Base-by-base conservation (phyloP, 2,113 vertebrate species). In the Archilochus colubris region DNA sequence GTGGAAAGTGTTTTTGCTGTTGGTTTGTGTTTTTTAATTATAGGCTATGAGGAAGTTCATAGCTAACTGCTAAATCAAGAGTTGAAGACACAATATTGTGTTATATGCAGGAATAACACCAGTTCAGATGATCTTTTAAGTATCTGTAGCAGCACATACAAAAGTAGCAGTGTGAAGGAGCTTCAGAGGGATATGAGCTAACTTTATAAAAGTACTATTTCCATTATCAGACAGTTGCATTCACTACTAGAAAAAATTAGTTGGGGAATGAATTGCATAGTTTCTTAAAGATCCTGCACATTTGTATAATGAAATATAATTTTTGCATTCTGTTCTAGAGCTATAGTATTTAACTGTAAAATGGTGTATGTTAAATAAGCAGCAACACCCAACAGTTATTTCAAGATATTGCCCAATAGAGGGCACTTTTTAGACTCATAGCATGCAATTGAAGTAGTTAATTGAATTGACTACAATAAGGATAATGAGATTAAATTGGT, bases 121-220 rank as follows among this genome's bases (percentile, higher is more conserved):
- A 88, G 95, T 96, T 95, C 81, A 58, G 86, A 78, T 11, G 23
- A 68, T 91, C 97, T 91, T 97, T 95, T 88, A 95, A 74, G 43
- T 90, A 96, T 90, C 53, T 63, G 61, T 96, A 96, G 83, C 77
- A 93, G 12, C 40, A 40, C 40, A 40, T 13, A 40, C 40, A 61
- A 92, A 97, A 96, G 80, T 79, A 84, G 16, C 46, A 75, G 46
- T 38, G 8, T 96, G 73, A 96, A 96, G 86, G 91, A 91, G 70
- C 91, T 97, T 95, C 62, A 89, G 46, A 94, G 70, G 82, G 77
- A 74, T 80, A 59, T 67, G 46, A 64, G 77, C 76, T 93, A 94
- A 95, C 97, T 97, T 97, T 94, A 68, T 92, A 77, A 95, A 95
- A 96, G 93, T 92, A 54, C 84, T 94, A 59, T 82, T 97, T 97